Evolutionary conservation across 2,797 vertebrate species (phyloP), one percentile per base, ranked within the genome.

Genomic region (Pipistrellus pygmaeus): DNA sequence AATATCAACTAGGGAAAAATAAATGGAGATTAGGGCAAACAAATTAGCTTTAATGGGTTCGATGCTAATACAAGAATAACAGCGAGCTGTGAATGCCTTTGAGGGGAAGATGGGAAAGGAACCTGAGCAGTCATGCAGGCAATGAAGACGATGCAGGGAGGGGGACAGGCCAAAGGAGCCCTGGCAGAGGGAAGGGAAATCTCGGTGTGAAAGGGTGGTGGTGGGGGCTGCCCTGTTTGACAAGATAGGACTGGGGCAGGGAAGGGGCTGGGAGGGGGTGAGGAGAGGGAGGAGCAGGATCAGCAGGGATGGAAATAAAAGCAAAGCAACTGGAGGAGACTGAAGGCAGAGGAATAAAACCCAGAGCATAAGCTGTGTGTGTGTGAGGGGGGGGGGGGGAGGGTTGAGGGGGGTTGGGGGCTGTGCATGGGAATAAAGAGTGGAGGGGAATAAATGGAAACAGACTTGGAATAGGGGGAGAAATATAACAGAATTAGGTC

Each of bases 1-100:
- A 97, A 97, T 97, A 98, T 96, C 97, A 97, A 97, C 97, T 93
- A 98, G 97, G 97, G 97, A 97, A 97, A 98, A 97, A 98, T 97
- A 98, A 97, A 98, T 97, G 97, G 97, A 98, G 97, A 98, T 97
- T 97, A 98, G 97, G 97, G 97, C 95, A 97, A 97, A 97, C 97
- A 97, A 97, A 97, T 97, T 98, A 97, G 97, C 97, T 97, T 97
- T 97, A 97, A 98, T 98, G 97, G 97, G 97, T 96, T 97, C 95
- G 90, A 60, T 96, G 96, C 96, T 97, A 97, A 98, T 97, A 97
- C 95, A 98, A 97, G 97, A 97, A 97, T 97, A 97, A 97, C 97
- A 96, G 95, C 71, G 92, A 97, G 93, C 92, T 96, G 92, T 1
- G 89, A 94, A 97, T 96, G 97, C 96, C 97, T 97, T 96, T 96